Evolutionary conservation across 2,113 vertebrate species (phyloP).

Genomic region (Budorcas taxicolor): DNA sequence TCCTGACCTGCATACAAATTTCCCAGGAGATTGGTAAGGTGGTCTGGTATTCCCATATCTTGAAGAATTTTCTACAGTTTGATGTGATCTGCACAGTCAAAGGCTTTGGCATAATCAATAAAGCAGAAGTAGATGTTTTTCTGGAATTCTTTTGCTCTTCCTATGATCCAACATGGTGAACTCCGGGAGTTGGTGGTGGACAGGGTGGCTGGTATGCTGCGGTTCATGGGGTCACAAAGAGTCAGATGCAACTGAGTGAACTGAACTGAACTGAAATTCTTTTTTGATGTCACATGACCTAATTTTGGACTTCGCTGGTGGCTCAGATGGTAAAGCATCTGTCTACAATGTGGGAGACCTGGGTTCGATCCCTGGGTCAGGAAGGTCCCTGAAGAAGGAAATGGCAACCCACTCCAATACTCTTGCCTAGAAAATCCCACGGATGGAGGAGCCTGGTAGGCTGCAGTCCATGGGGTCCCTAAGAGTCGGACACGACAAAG

Average conservation of each 20-base stretch:
- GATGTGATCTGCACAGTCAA: background rate
- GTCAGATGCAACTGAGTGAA: rapidly evolving
- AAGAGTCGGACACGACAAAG: background rate
- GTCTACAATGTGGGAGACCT: too few species aligned
- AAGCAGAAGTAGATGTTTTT: background rate
- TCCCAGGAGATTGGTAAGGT: background rate
- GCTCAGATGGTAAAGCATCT: too few species aligned
- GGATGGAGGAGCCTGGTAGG: too few species aligned
- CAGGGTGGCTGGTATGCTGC: background rate
- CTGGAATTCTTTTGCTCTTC: background rate
- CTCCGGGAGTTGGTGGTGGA: rapidly evolving
- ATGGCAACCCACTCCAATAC: too few species aligned
- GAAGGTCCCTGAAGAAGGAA: too few species aligned
- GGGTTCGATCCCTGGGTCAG: too few species aligned
- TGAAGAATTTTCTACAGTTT: background rate
- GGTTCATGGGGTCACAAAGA: rapidly evolving
- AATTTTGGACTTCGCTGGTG: background rate
- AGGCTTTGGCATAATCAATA: background rate
- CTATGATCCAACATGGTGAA: background rate
- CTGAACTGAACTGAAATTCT: background rate
- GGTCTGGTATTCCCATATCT: background rate
- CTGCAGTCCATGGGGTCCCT: too few species aligned
- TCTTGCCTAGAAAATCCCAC: too few species aligned
- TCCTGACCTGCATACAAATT: background rate
- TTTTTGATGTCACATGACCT: background rate